Evolutionary conservation across 2,113 vertebrate species (phyloP).

Genomic region (Notiomystis cincta): DNA sequence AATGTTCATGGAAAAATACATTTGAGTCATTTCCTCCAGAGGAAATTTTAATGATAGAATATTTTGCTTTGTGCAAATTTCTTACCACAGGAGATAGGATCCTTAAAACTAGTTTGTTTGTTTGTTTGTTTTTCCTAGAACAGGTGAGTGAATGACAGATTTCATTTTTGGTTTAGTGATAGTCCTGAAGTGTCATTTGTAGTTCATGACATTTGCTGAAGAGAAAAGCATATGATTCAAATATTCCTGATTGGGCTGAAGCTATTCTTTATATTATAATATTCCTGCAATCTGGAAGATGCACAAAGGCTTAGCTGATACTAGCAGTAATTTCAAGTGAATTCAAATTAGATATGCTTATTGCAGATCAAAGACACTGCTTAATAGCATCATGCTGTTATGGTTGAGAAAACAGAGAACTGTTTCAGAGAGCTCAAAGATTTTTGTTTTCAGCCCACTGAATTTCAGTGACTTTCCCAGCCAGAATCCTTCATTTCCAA

Average conservation of each 20-base stretch:
- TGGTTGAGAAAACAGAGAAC: not conserved
- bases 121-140: not conserved
- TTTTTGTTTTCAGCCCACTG: not conserved
- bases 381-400: not conserved
- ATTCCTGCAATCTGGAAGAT: not conserved
- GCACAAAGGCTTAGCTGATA: not conserved
- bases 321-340: conserved; percentile 3
- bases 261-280: not conserved
- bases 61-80: not conserved
- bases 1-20: not conserved
- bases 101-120: not conserved
- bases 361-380: conserved; percentile 19
- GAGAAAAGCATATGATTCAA: not conserved
- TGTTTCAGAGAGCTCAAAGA: not conserved
- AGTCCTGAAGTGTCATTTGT: not conserved
- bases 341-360: conserved; percentile 43
- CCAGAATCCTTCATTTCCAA: not conserved
- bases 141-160: not conserved
- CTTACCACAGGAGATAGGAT: not conserved
- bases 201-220: not conserved
- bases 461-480: conserved; percentile 12
- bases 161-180: not conserved
- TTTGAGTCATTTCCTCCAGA: not conserved
- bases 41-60: not conserved
- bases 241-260: not conserved